Evolutionary conservation across 2,113 vertebrate species (phyloP).

Genomic region (Megalops atlanticus): DNA sequence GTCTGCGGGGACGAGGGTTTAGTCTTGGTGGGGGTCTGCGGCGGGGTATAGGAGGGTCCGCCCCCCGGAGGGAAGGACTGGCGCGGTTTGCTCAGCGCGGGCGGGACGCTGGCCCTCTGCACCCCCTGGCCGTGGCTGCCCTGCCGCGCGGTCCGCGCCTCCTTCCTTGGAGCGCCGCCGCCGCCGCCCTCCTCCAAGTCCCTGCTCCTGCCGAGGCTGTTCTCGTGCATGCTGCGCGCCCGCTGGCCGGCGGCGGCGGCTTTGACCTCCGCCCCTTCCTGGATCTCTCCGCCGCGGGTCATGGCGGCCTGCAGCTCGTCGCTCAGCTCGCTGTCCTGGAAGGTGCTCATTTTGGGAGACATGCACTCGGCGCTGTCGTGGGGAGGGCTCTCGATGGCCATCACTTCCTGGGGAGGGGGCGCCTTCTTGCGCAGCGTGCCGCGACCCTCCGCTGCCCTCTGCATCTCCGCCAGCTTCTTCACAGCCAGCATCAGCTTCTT

Average conservation of each 20-base stretch:
- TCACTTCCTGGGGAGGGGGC: slow-evolving; percentile 58
- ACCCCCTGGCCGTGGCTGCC: slow-evolving; percentile 64
- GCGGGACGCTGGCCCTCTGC: slow-evolving; percentile 80
- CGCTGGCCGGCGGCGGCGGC: slow-evolving; percentile 64
- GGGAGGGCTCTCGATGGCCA: slow-evolving; percentile 68
- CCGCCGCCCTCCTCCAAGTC: slow-evolving; percentile 75
- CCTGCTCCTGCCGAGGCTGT: slow-evolving; percentile 68
- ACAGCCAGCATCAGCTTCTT: slow-evolving; percentile 97
- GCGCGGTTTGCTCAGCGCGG: slow-evolving; percentile 80
- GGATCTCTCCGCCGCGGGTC: slow-evolving; percentile 70
- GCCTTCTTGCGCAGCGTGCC: slow-evolving; percentile 71
- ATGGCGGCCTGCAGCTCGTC: slow-evolving; percentile 86
- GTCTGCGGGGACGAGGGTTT: slow-evolving; percentile 80
- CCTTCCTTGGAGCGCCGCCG: slow-evolving; percentile 78
- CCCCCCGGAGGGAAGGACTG: slow-evolving; percentile 64
- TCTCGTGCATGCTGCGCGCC: slow-evolving; percentile 71
- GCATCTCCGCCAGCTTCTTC: slow-evolving; percentile 84
- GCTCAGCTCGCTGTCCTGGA: slow-evolving; percentile 92
- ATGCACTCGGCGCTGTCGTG: slow-evolving; percentile 75
- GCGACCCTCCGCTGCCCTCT: slow-evolving; percentile 72
- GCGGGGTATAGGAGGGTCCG: slow-evolving; percentile 73
- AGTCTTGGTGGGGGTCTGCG: slow-evolving; percentile 81
- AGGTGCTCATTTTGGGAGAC: slow-evolving; percentile 89
- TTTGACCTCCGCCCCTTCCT: slow-evolving; percentile 63
- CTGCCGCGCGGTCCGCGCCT: slow-evolving; percentile 74